phyloP scores from a whole-genome alignment of 2,113 vertebrate genomes.

The Scophthalmus maximus region DNA sequence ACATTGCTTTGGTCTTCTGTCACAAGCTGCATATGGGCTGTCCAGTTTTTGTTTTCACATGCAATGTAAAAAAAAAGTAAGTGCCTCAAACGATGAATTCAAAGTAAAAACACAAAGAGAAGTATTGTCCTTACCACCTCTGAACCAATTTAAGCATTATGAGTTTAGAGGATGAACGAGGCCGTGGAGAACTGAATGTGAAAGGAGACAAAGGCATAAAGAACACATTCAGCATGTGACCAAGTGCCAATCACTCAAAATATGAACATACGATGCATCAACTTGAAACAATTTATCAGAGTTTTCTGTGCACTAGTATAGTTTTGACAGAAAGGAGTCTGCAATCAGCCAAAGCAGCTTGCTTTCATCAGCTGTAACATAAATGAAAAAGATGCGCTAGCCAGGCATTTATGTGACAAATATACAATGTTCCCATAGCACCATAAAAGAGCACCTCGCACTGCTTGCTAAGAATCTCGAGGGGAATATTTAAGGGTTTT shows the following conservation, averaged over 20 bases:
- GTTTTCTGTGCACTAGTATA: conserved; percentile 29
- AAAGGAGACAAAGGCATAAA: conserved; percentile 85
- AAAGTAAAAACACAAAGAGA: conserved; percentile 73
- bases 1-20: conserved; percentile 63
- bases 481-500: conserved; percentile 9
- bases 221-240: conserved; percentile 75
- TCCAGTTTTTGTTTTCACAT: conserved; percentile 64
- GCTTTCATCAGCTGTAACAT: conserved; percentile 31
- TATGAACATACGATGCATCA: conserved; percentile 53
- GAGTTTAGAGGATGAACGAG: conserved; percentile 90
- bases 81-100: conserved; percentile 64
- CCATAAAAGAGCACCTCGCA: conserved; percentile 85
- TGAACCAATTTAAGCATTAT: conserved; percentile 90
- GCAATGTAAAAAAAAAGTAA: conserved; percentile 63
- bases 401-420: conserved; percentile 52
- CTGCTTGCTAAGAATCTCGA: conserved; percentile 73
- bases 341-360: conserved; percentile 61
- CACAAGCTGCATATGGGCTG: conserved; percentile 62
- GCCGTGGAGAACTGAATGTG: conserved; percentile 88
- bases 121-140: conserved; percentile 89
- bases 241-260: conserved; percentile 59
- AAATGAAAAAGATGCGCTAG: conserved; percentile 23
- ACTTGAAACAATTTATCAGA: conserved; percentile 22
- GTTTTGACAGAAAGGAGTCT: conserved; percentile 47
- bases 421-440: conserved; percentile 78